These are phyloP conservation scores for Zoanthus sansibaricus DNA, from an alignment of 92 coral and sea anemone species.

Conservation along the genomic window DNA sequence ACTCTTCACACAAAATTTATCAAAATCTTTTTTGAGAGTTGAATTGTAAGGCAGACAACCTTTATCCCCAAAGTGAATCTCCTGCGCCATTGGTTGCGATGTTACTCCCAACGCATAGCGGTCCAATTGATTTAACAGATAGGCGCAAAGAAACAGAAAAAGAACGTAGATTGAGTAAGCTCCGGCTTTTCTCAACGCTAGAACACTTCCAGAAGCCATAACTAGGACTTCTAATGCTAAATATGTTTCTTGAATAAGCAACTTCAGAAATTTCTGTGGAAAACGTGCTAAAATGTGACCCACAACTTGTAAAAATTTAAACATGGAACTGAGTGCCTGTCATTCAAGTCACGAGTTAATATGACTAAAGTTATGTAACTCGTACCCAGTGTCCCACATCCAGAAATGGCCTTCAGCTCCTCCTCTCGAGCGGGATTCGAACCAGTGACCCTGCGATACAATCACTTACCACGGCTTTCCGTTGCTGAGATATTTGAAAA, in stretches of 20 bases:
- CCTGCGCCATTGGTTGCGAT: constrained; percentile 96
- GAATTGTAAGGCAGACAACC: constrained; percentile 88
- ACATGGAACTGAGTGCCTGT: background rate
- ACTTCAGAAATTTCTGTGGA: background rate
- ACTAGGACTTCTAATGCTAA: background rate
- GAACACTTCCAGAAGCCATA: constrained; percentile 74
- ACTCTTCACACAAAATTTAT: constrained; percentile 85
- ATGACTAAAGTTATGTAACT: no score
- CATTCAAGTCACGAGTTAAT: no score
- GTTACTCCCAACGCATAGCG: constrained; percentile 90
- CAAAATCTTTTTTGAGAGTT: constrained; percentile 60
- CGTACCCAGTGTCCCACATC: no score
- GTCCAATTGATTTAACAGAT: constrained; percentile 92
- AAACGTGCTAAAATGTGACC: background rate
- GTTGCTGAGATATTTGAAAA: no score
- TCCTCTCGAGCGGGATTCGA: no score
- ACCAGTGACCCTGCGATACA: no score
- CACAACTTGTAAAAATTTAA: background rate
- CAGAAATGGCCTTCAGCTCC: no score
- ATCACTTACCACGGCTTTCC: no score
- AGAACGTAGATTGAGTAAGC: constrained; percentile 87
- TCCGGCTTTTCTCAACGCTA: constrained; percentile 78
- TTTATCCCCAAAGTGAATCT: constrained; percentile 93
- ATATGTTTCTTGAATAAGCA: constrained; percentile 6
- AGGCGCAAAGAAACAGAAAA: constrained; percentile 75